Conservation (phyloP, 2,888 invertebrate genomes). For the Polyommatus iphigenia region DNA sequence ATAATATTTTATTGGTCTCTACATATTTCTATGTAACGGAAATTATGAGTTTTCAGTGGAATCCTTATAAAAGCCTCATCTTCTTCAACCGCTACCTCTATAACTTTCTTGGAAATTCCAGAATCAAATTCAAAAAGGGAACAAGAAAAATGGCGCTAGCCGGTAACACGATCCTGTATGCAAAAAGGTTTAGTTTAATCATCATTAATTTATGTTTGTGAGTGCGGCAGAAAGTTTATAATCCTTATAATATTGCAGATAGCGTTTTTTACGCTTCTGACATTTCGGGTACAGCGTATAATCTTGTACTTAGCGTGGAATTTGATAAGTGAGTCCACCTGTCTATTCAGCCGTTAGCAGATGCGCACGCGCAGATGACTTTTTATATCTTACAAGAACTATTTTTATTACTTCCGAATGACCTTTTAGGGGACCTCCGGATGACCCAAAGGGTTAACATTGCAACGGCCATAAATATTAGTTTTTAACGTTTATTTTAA, state of each 20-base stretch:
- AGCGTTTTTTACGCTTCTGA: not conserved
- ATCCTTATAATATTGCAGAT: not conserved
- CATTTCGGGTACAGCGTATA: conserved; percentile 1
- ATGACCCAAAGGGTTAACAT: conserved; percentile 27
- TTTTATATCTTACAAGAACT: conserved; percentile 46
- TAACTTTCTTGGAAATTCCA: not conserved
- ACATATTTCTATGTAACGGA: too few species aligned
- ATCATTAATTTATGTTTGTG: too few species aligned
- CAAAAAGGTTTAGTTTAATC: not conserved
- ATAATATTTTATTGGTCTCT: too few species aligned
- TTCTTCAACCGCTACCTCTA: too few species aligned
- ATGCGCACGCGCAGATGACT: conserved; percentile 52
- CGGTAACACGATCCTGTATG: not conserved
- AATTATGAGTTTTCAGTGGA: too few species aligned
- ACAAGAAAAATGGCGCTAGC: not conserved
- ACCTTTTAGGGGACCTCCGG: conserved; percentile 11
- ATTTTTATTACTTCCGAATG: conserved; percentile 30
- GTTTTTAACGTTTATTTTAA: conserved; percentile 7
- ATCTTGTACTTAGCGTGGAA: not conserved
- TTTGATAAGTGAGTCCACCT: conserved; percentile 36
- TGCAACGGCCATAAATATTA: conserved; percentile 23
- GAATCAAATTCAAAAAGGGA: not conserved
- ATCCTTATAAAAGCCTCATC: too few species aligned
- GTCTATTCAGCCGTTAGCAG: conserved; percentile 52
- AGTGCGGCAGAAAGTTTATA: too few species aligned